These are phyloP conservation scores for Cardiocondyla obscurior DNA, from an alignment of 1,140 invertebrate species.

Conservation along the genomic window DNA sequence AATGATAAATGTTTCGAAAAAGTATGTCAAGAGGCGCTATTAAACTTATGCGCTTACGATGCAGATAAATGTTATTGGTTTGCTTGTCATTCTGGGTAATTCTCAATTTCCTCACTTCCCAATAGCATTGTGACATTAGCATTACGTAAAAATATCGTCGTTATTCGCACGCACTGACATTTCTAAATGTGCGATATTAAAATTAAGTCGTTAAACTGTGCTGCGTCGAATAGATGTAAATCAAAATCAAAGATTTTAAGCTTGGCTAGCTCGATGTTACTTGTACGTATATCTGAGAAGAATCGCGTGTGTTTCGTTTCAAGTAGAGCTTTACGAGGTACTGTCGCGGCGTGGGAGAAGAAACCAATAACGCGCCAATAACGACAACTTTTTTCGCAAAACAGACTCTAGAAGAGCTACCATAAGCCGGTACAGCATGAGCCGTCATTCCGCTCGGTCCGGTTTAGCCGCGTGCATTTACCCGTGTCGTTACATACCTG, in stretches of 20 bases:
- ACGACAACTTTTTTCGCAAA: conserved; percentile 53
- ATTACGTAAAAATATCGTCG: neutral
- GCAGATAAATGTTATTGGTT: conserved; percentile 26
- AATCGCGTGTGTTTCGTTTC: neutral
- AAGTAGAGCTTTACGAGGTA: neutral
- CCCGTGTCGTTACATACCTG: conserved; percentile 48
- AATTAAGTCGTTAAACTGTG: neutral
- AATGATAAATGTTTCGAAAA: conserved; percentile 18
- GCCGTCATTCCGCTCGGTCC: conserved; percentile 50
- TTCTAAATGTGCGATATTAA: neutral
- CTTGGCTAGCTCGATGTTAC: neutral
- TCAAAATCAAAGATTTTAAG: neutral
- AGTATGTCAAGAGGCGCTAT: conserved; percentile 15
- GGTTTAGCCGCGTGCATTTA: conserved; percentile 65
- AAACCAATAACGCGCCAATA: conserved; percentile 21
- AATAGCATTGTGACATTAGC: neutral
- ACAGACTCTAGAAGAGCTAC: neutral
- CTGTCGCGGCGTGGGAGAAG: neutral
- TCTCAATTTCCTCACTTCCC: neutral
- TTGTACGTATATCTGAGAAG: neutral
- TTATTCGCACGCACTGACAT: neutral
- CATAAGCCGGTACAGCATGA: conserved; percentile 46
- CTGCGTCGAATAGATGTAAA: neutral
- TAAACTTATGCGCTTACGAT: conserved; percentile 14
- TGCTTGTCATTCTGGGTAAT: neutral